phyloP scores from a whole-genome alignment of 2,888 invertebrate genomes.

The Scelioninae gen. 1 region DNA sequence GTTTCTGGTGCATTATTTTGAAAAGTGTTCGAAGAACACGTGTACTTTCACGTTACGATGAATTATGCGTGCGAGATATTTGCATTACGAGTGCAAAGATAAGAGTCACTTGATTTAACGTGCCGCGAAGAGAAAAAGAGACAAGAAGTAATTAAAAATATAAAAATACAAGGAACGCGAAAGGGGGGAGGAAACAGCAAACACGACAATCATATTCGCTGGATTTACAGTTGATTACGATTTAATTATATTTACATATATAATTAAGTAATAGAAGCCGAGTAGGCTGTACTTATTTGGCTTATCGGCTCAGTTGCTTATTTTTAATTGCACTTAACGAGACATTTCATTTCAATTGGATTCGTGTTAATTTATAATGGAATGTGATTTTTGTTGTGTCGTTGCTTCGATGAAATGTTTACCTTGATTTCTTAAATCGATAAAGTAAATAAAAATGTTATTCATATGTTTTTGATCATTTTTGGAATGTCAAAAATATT shows the following conservation, averaged over 20 bases:
- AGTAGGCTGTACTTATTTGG: not conserved
- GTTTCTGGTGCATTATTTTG: constrained; percentile 29
- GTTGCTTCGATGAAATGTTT: too few relatives aligned
- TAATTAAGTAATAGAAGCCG: constrained; percentile 27
- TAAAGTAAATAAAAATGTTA: too few relatives aligned
- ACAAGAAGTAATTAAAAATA: not conserved
- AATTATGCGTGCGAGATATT: constrained; percentile 63
- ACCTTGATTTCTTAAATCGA: too few relatives aligned
- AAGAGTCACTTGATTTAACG: constrained; percentile 62
- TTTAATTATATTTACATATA: constrained; percentile 54
- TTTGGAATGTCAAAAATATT: too few relatives aligned
- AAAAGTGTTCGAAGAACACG: constrained; percentile 52
- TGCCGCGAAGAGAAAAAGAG: constrained; percentile 9
- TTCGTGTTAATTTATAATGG: not conserved
- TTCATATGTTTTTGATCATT: too few relatives aligned
- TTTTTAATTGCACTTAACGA: constrained; percentile 12
- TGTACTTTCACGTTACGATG: constrained; percentile 63
- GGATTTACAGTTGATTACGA: constrained; percentile 49
- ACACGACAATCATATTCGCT: constrained; percentile 27
- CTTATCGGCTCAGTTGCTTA: not conserved
- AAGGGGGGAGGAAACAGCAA: not conserved
- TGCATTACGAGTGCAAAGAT: constrained; percentile 61
- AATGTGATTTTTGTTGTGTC: not conserved
- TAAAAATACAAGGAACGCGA: not conserved
- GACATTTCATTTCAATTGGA: not conserved